phyloP scores from a whole-genome alignment of 2,888 invertebrate species.

The Desoria tigrina region DNA sequence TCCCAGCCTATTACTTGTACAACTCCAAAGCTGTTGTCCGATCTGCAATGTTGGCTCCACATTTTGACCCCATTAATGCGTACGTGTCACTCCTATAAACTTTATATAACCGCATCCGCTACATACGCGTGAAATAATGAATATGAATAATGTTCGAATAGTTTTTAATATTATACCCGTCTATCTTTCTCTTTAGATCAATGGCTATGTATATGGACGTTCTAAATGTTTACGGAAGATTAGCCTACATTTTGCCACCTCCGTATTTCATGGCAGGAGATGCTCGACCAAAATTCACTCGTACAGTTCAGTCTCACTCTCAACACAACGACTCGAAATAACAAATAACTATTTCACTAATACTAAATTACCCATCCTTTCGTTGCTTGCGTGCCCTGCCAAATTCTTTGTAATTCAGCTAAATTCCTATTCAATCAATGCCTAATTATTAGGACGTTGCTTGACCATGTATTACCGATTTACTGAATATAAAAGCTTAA shows the following conservation, averaged over 20 bases:
- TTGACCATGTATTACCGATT: too few relatives aligned
- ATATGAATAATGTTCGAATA: background rate
- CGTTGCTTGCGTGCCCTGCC: too few relatives aligned
- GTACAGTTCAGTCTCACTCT: background rate
- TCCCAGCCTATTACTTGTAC: conserved; percentile 25
- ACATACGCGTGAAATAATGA: background rate
- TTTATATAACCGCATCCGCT: background rate
- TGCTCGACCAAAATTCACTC: background rate
- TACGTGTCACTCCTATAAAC: too few relatives aligned
- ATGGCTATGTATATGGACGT: conserved; percentile 31
- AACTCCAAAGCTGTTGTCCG: conserved; percentile 17
- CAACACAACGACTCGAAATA: too few relatives aligned
- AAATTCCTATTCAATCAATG: too few relatives aligned
- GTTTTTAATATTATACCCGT: too few relatives aligned
- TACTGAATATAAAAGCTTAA: too few relatives aligned
- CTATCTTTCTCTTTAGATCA: conserved; percentile 13
- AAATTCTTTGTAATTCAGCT: too few relatives aligned
- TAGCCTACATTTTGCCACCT: conserved; percentile 37
- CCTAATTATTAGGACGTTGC: too few relatives aligned
- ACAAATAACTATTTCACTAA: too few relatives aligned
- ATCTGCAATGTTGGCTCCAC: conserved; percentile 2
- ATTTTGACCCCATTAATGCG: conserved; percentile 36
- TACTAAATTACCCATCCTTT: too few relatives aligned
- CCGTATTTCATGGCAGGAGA: conserved; percentile 26
- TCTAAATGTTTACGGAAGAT: conserved; percentile 30